phyloP scores from a whole-genome alignment of 2,797 vertebrate genomes.

The Sphenodon punctatus region DNA sequence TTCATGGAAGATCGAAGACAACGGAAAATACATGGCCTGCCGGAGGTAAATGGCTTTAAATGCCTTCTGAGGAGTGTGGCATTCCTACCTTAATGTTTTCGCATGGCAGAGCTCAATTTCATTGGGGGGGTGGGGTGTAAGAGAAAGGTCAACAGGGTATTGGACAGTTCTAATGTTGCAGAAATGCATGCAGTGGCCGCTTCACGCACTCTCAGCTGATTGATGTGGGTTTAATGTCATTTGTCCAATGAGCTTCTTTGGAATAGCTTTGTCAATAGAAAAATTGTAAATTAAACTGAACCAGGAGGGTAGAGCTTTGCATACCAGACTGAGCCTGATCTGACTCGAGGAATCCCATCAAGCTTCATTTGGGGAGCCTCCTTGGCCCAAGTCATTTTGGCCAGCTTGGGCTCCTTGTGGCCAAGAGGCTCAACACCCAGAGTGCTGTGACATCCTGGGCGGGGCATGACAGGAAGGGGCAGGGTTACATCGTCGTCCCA shows the following conservation, averaged over 20 bases:
- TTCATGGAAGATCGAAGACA: slow-evolving; percentile 94
- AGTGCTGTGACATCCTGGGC: no score
- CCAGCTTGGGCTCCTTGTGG: no score
- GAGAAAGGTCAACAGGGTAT: fast-evolving
- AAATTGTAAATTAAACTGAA: neutral
- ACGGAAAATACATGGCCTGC: slow-evolving; percentile 90
- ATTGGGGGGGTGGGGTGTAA: neutral
- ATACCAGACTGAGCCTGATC: no score
- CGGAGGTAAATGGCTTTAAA: slow-evolving; percentile 83
- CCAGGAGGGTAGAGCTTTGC: no score
- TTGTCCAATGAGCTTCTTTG: neutral
- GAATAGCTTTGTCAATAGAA: neutral
- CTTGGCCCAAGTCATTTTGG: no score
- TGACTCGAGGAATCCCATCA: no score
- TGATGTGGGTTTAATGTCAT: neutral
- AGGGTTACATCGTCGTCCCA: no score
- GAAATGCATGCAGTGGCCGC: neutral
- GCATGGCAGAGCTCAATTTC: slow-evolving; percentile 15
- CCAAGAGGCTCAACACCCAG: no score
- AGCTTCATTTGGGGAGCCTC: no score
- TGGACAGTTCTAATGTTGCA: neutral
- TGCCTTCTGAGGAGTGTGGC: slow-evolving; percentile 16
- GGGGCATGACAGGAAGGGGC: no score
- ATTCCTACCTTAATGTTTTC: neutral
- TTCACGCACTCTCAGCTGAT: neutral